Percentiles rank a stretch among this genome's conserved stretches.
Conservation (phyloP, 1,140 invertebrate genomes). For the Microplitis demolitor region DNA sequence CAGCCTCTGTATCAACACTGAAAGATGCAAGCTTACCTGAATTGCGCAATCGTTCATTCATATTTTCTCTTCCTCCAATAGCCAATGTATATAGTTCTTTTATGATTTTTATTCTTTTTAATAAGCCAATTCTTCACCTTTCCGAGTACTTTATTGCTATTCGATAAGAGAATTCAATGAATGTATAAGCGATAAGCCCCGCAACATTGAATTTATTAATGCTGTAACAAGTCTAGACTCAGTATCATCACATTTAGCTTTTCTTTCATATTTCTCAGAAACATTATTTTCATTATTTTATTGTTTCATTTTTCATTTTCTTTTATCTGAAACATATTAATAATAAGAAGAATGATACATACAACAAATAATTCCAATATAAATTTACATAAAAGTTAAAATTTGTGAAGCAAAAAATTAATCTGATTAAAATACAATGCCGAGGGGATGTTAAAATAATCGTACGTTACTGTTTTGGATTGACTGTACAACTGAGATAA, state of each 20-base stretch:
- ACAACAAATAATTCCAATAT: too few species aligned
- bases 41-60: constrained; percentile 39
- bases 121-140: not conserved
- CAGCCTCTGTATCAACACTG: constrained; percentile 48
- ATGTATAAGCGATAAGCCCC: not conserved
- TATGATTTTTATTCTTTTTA: not conserved
- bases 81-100: not conserved
- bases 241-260: not conserved
- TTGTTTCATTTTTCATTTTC: too few species aligned
- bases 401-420: too few species aligned
- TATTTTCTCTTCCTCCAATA: not conserved
- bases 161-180: constrained; percentile 8
- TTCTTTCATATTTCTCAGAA: too few species aligned
- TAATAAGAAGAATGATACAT: too few species aligned
- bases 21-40: constrained; percentile 31
- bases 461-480: too few species aligned
- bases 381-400: too few species aligned
- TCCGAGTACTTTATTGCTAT: not conserved
- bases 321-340: too few species aligned
- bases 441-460: too few species aligned
- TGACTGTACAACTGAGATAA: too few species aligned
- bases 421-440: too few species aligned
- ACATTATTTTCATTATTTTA: too few species aligned
- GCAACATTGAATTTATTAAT: not conserved
- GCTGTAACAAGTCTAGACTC: not conserved